Conservation (phyloP, 2,113 vertebrate genomes). For the Nipponia nippon region DNA sequence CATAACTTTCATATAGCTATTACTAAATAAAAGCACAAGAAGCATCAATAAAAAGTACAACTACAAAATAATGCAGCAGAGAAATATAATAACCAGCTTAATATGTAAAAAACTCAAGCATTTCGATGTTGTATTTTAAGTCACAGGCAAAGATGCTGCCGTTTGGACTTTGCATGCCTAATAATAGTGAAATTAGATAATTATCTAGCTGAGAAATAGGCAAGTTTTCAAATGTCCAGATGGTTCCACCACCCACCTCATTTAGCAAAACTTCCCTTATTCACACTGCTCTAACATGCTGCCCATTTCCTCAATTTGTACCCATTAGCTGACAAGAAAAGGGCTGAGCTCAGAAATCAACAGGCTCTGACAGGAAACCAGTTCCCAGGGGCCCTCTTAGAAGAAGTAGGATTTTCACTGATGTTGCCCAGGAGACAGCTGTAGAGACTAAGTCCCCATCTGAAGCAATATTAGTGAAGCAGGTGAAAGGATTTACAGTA, state of each 20-base stretch:
- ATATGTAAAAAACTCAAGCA: not conserved
- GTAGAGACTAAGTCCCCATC: not conserved
- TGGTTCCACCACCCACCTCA: constrained; percentile 66
- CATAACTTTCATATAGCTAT: not conserved
- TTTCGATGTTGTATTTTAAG: not conserved
- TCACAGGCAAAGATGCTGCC: not conserved
- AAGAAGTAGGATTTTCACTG: constrained; percentile 53
- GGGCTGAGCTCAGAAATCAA: constrained; percentile 57
- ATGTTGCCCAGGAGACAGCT: constrained; percentile 57
- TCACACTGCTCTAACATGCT: constrained; percentile 58
- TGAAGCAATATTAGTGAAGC: constrained; percentile 25
- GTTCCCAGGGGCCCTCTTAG: constrained; percentile 8
- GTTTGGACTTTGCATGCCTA: constrained; percentile 18
- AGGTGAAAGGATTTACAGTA: constrained; percentile 36
- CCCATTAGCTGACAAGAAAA: constrained; percentile 58
- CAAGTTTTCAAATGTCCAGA: constrained; percentile 69
- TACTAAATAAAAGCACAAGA: not conserved
- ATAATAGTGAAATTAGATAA: constrained; percentile 64
- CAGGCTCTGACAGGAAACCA: constrained; percentile 58
- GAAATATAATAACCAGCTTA: not conserved
- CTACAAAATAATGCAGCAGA: not conserved
- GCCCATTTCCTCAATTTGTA: constrained; percentile 65
- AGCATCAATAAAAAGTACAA: not conserved
- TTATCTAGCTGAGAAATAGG: constrained; percentile 62
- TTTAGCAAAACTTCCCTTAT: constrained; percentile 64